Conservation (phyloP, 2,888 invertebrate species). For the Acanthosoma haemorrhoidale region DNA sequence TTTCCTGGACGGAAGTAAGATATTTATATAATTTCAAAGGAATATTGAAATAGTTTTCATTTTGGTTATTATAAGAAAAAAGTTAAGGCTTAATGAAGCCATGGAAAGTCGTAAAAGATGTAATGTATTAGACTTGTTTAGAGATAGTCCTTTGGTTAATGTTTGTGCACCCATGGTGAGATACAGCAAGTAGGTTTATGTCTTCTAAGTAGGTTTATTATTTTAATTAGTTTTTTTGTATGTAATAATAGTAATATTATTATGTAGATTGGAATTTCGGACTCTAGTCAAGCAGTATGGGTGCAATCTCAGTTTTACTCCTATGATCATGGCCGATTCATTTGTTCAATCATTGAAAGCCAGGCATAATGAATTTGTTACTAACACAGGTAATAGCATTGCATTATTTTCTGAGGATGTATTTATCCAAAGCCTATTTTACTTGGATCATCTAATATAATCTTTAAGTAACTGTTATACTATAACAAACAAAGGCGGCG, state of each 20-base stretch:
- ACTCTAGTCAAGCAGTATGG: conserved; percentile 69
- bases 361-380: conserved; percentile 73
- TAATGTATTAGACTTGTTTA: conserved; percentile 62
- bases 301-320: conserved; percentile 86
- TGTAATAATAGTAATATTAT: neutral
- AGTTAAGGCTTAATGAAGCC: no score
- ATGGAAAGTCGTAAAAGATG: conserved; percentile 19
- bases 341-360: conserved; percentile 86
- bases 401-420: no score
- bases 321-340: conserved; percentile 94
- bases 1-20: no score
- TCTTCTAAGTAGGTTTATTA: conserved; percentile 47
- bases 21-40: no score
- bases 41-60: no score
- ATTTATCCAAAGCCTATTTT: no score
- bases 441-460: no score
- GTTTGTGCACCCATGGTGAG: conserved; percentile 95
- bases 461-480: no score
- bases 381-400: conserved; percentile 50
- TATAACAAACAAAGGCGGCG: no score
- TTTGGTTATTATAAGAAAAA: no score
- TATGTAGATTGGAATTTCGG: conserved; percentile 67
- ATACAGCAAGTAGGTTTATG: conserved; percentile 66
- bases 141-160: conserved; percentile 59
- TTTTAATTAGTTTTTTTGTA: neutral